Evolutionary conservation across 2,113 vertebrate species (phyloP), one percentile per base, ranked within the genome.

Genomic region (Scytalopus superciliaris): DNA sequence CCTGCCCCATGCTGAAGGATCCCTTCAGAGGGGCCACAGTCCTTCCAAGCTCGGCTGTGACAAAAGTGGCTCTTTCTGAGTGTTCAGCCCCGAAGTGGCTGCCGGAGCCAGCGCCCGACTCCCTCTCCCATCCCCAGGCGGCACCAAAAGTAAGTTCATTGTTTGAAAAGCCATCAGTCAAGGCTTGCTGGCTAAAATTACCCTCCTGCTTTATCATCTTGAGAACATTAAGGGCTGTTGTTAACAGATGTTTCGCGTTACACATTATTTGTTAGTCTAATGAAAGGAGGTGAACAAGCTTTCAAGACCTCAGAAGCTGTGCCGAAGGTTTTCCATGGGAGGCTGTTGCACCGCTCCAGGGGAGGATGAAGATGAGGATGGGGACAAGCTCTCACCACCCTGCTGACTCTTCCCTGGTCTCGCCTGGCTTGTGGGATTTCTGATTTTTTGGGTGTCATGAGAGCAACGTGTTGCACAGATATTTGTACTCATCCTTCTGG

Each of bases 201-300:
- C 95, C 90, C 84, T 96, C 93, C 90, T 56, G 56, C 81, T 91
- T 97, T 97, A 96, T 97, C 98, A 98, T 98, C 97, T 98, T 97
- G 97, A 98, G 97, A 95, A 94, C 97, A 97, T 98, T 97, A 97
- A 93, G 96, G 96, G 96, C 98, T 95, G 97, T 96, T 94, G 97
- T 96, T 85, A 92, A 96, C 98, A 98, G 97, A 91, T 98, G 98
- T 97, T 98, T 98, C 91, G 80, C n/a, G 95, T 98, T 98, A 98
- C 90, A 96, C 88, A 53, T 96, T 98, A 98, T 98, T 98, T 98
- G 98, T 98, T 98, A 98, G 97, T 98, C 97, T 98, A 98, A 98
- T 98, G 98, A 97, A 98, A 98, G 97, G 97, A 97, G 98, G 98
- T 97, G 96, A 97, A 85, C 96, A 96, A 94, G 97, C 97, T 98